Conservation (phyloP, 2,888 invertebrate genomes). For the Lasioglossum lativentre region DNA sequence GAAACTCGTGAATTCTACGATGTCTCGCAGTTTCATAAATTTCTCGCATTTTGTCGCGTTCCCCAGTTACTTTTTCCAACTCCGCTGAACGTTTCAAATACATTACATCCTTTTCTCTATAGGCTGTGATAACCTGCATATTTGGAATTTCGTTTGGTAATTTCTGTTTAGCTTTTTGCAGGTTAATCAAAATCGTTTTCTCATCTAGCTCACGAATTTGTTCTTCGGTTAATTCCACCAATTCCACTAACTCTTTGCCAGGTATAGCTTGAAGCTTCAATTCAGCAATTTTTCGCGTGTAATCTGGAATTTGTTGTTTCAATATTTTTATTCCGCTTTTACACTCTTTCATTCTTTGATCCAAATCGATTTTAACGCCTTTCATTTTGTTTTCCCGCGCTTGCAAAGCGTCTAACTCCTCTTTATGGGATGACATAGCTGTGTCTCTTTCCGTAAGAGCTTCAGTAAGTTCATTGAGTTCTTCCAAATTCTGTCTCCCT, state of each 20-base stretch:
- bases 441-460: conserved; percentile 87
- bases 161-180: conserved; percentile 87
- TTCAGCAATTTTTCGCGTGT: conserved; percentile 86
- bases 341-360: conserved; percentile 88
- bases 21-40: conserved; percentile 87
- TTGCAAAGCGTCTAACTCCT: conserved; percentile 88
- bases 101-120: conserved; percentile 89
- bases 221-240: conserved; percentile 88
- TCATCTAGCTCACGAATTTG: conserved; percentile 87
- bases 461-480: conserved; percentile 87
- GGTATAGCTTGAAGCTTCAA: conserved; percentile 89
- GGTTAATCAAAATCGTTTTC: conserved; percentile 86
- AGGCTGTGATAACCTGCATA: conserved; percentile 86
- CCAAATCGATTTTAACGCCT: conserved; percentile 90
- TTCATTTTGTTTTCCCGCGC: conserved; percentile 89
- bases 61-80: conserved; percentile 91
- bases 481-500: conserved; percentile 85
- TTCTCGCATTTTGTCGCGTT: conserved; percentile 91
- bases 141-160: conserved; percentile 81
- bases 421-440: conserved; percentile 86
- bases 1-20: conserved; percentile 81
- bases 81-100: conserved; percentile 92
- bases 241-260: conserved; percentile 82
- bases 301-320: conserved; percentile 86
- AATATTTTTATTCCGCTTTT: conserved; percentile 87